Base-by-base conservation (phyloP, 1,140 invertebrate genomes). In the Dreissena rostriformis region DNA sequence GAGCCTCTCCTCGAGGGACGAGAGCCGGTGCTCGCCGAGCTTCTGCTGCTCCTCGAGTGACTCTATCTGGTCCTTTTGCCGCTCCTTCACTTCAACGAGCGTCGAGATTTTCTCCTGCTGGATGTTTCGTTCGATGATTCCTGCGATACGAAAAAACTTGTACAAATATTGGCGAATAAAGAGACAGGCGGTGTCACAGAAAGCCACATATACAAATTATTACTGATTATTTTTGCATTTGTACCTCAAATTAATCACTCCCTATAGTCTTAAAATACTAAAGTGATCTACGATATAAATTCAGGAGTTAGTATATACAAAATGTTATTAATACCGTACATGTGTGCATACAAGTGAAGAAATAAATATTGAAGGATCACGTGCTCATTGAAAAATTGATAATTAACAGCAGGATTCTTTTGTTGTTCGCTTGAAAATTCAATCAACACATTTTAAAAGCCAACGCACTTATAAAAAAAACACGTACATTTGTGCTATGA, bases 51-150 rank as follows among this genome's bases (percentile, higher is more conserved):
- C 66, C 68, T 87, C 88, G 15, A 88, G 79, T 4, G 83, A 63
- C 22, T 76, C 71, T 80, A 88, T 88, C 79, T 88, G 86, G 22
- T 85, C 85, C 52, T 80, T 53, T 63, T 88, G 88, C 65, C 78
- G 71, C 8, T 79, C 55, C 67, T 82, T 85, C 26, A 87, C 88
- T 8, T 87, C 85, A n/a, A 85, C 82, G 12, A 88, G 71, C 12
- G 68, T 87, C 17, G 81, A 71, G 28, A 88, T 88, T 66, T 88
- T 84, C 22, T 88, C 88, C 68, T 88, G 86, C 70, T 88, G 88
- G 14, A 85, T 66, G 49, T 84, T 80, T 19, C 84, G 81, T 75
- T 88, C 88, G 26, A 87, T 71, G 15, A 82, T 82, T 24, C 80
- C 80, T 82, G 65, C 0, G 53, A 71, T 19, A 7, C 24, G 65